Evolutionary conservation across 1,140 invertebrate species (phyloP), one percentile per base, ranked within the genome.

Genomic region (Callitettix versicolor): DNA sequence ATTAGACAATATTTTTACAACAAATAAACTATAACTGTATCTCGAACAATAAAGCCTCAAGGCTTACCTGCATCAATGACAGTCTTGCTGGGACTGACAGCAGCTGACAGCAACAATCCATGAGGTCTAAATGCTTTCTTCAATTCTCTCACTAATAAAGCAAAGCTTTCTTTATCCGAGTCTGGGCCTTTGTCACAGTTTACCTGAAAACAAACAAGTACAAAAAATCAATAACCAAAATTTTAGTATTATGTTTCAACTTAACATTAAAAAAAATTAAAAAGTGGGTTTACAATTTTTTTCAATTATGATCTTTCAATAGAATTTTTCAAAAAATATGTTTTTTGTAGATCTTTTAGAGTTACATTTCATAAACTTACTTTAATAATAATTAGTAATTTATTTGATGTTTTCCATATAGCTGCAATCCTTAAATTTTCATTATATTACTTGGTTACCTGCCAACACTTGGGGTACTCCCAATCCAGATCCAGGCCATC

Each of bases 391-490:
- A n/a, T n/a, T n/a, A n/a, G n/a, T n/a, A n/a, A n/a, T n/a, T n/a
- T n/a, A n/a, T n/a, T n/a, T n/a, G n/a, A n/a, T n/a, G n/a, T n/a
- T n/a, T n/a, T n/a, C n/a, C n/a, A n/a, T n/a, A n/a, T n/a, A n/a
- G n/a, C n/a, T n/a, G n/a, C n/a, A n/a, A n/a, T n/a, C n/a, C n/a
- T n/a, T n/a, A n/a, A n/a, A n/a, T n/a, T n/a, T n/a, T n/a, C 22
- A 15, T 14, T 20, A 4, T 22, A n/a, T 15, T 24, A n/a, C 40
- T 53, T 18, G 60, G 62, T 58, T 62, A 86, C 86, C 73, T 92
- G 88, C 88, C 89, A 92, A 65, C 90, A 94, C 57, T 85, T 87
- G 1, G 90, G 90, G 71, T 92, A 94, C 65, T 92, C 89, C 89
- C 89, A 94, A 66, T 93, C 90, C 21, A 93, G 69, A 67, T 93